Conservation (phyloP, 2,888 invertebrate species). For the Aplocera efformata region DNA sequence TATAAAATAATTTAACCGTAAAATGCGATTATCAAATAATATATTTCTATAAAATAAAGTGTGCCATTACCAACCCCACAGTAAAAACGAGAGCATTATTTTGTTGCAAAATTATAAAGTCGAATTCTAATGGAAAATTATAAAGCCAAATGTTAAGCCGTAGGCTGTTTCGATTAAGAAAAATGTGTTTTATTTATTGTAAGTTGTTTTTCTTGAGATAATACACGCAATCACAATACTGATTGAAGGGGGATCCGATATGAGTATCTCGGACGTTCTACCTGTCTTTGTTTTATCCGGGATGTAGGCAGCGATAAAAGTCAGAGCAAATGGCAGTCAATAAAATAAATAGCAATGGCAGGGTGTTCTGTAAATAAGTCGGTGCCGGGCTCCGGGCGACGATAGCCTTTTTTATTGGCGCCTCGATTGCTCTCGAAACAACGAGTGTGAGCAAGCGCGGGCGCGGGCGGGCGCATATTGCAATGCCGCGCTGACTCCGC, state of each 20-base stretch:
- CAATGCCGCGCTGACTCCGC: slow-evolving; percentile 60
- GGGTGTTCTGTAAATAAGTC: slow-evolving; percentile 80
- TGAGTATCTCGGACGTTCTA: slow-evolving; percentile 41
- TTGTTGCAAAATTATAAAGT: slow-evolving; percentile 27
- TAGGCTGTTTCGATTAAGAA: too few species aligned
- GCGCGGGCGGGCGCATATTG: slow-evolving; percentile 54
- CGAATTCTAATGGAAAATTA: slow-evolving; percentile 31
- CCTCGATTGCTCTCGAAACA: slow-evolving; percentile 80
- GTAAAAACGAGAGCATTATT: slow-evolving; percentile 25
- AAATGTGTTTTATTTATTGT: slow-evolving; percentile 1
- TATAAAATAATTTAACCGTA: too few species aligned
- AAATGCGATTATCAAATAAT: too few species aligned
- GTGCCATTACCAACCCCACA: slow-evolving; percentile 17
- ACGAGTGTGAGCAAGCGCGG: slow-evolving; percentile 54
- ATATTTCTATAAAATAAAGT: slow-evolving; percentile 14
- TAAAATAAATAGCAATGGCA: slow-evolving; percentile 79
- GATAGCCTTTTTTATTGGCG: slow-evolving; percentile 81
- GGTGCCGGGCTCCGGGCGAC: slow-evolving; percentile 70
- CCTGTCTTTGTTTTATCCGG: slow-evolving; percentile 73
- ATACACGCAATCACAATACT: slow-evolving; percentile 14
- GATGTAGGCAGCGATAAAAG: slow-evolving; percentile 77
- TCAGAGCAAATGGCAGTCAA: slow-evolving; percentile 79
- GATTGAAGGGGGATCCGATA: slow-evolving; percentile 21
- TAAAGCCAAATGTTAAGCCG: slow-evolving; percentile 22
- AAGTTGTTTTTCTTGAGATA: slow-evolving; percentile 5